phyloP scores from a whole-genome alignment of 2,113 vertebrate genomes.

The Terrapene triunguis region DNA sequence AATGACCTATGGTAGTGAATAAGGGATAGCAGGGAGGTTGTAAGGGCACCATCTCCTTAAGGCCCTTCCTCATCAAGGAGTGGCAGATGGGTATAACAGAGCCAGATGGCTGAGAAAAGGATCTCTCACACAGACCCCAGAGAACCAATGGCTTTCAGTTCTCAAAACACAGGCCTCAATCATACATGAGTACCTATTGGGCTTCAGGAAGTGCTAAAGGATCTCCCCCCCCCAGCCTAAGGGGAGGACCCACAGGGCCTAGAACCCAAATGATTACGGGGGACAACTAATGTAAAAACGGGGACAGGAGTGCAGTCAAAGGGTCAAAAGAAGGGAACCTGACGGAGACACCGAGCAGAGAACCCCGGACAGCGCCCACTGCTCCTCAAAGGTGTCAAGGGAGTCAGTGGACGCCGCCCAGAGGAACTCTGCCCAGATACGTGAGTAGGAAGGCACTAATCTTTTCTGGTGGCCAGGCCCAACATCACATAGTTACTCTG shows the following conservation, averaged over 20 bases:
- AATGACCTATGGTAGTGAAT: not conserved
- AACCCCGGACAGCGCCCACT: too few relatives aligned
- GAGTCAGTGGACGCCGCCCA: too few relatives aligned
- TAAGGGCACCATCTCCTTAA: not conserved
- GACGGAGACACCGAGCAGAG: too few relatives aligned
- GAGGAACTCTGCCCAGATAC: not conserved
- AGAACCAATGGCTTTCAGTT: not conserved
- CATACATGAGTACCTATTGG: not conserved
- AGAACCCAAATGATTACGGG: too few relatives aligned
- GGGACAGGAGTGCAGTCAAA: too few relatives aligned
- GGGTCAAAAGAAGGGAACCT: too few relatives aligned
- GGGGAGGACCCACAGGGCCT: too few relatives aligned
- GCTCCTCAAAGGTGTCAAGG: too few relatives aligned
- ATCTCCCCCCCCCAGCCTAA: too few relatives aligned
- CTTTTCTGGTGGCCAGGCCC: not conserved
- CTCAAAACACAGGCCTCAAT: not conserved
- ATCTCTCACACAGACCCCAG: not conserved
- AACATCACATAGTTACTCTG: not conserved
- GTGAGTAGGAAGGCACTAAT: fast-evolving
- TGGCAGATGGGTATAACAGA: not conserved
- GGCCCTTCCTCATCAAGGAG: not conserved
- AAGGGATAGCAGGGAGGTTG: not conserved
- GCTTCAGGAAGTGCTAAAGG: too few relatives aligned
- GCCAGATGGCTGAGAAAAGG: not conserved
- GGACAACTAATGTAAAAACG: too few relatives aligned